phyloP scores from a whole-genome alignment of 92 coral and sea anemone genomes.

The Pocillopora meandrina region DNA sequence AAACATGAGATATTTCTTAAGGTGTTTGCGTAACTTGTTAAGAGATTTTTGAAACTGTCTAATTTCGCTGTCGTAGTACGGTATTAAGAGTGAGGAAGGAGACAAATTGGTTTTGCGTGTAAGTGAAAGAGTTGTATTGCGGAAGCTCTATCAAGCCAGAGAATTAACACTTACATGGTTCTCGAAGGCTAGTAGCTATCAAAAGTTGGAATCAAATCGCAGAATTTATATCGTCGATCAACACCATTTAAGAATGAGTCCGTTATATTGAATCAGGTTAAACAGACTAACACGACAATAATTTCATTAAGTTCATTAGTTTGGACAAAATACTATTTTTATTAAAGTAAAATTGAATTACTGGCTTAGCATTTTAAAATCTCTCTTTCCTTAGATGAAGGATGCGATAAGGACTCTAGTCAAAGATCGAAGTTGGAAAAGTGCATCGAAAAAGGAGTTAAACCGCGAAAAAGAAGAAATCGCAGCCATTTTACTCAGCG shows the following conservation, averaged over 20 bases:
- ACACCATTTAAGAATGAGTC: slow-evolving; percentile 14
- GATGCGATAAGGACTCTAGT: neutral
- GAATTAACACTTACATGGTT: neutral
- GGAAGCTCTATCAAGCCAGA: neutral
- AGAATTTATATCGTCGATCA: neutral
- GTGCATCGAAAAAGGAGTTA: slow-evolving; percentile 28
- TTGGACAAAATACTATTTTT: neutral
- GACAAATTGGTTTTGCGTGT: slow-evolving; percentile 24
- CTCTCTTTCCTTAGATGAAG: slow-evolving; percentile 15
- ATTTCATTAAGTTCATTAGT: neutral
- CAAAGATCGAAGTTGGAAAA: slow-evolving; percentile 12
- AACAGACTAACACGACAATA: slow-evolving; percentile 12
- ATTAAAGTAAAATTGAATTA: neutral
- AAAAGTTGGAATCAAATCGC: neutral
- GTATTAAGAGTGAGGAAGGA: neutral
- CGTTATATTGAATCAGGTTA: slow-evolving; percentile 8
- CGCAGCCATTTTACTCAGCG: slow-evolving; percentile 79
- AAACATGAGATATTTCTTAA: too few relatives aligned
- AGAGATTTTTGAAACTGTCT: neutral
- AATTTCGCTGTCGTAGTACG: neutral
- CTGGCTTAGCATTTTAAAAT: neutral
- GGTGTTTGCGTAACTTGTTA: too few relatives aligned
- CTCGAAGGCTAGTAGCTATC: slow-evolving; percentile 1
- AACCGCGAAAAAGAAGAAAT: slow-evolving; percentile 53
- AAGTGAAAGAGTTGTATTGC: slow-evolving; percentile 2